Percentiles rank a stretch among this genome's conserved stretches.
phyloP scores from a whole-genome alignment of 2,113 vertebrate genomes.

The Sorex araneus region DNA sequence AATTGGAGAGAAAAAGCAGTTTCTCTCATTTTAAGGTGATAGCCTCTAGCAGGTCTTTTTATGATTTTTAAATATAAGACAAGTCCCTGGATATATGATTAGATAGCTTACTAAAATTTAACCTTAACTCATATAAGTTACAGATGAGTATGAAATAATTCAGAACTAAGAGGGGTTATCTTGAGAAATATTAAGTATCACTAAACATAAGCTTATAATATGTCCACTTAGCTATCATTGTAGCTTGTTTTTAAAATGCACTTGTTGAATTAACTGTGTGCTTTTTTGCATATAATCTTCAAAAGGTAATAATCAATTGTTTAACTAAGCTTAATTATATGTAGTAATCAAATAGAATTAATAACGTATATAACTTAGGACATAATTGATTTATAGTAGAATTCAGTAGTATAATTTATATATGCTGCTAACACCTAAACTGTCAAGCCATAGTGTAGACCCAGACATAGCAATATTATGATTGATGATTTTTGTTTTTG shows the following conservation, averaged over 20 bases:
- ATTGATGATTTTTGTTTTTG: not conserved
- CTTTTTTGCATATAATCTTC: conserved; percentile 47
- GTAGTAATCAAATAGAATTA: conserved; percentile 46
- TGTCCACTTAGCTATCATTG: not conserved
- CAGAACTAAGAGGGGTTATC: conserved; percentile 29
- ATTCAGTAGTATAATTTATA: conserved; percentile 48
- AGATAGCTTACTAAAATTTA: not conserved
- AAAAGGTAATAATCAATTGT: conserved; percentile 43
- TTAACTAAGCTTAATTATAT: conserved; percentile 51
- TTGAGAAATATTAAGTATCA: conserved; percentile 53
- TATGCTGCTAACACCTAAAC: conserved; percentile 25
- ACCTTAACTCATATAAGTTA: conserved; percentile 21
- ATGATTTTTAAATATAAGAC: conserved; percentile 36
- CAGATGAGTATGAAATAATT: conserved; percentile 26
- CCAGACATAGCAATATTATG: not conserved
- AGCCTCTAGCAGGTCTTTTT: not conserved
- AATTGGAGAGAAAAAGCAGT: conserved; percentile 4
- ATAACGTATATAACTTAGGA: conserved; percentile 64
- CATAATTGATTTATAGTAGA: conserved; percentile 57
- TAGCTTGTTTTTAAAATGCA: conserved; percentile 42
- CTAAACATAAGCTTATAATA: conserved; percentile 36
- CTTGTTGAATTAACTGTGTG: conserved; percentile 50
- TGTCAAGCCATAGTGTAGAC: conserved; percentile 24
- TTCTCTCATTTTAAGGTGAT: not conserved
- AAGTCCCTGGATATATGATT: not conserved